Evolutionary conservation across 2,113 vertebrate species (phyloP).

Genomic region (Axis porcinus): DNA sequence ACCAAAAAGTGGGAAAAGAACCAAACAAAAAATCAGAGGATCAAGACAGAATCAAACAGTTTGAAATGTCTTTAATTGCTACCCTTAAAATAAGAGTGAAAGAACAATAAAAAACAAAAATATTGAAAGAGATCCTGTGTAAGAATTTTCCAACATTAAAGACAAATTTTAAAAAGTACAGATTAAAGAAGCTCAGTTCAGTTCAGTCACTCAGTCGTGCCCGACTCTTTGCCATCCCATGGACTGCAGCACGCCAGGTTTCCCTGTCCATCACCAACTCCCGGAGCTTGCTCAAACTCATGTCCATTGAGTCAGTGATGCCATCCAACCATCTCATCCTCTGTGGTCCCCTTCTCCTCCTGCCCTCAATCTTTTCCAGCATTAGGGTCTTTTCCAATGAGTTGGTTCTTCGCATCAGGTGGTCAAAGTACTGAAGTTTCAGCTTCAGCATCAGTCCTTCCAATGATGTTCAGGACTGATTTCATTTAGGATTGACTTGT

Average conservation of each 20-base stretch:
- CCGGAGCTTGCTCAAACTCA: background rate
- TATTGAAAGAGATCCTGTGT: background rate
- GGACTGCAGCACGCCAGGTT: background rate
- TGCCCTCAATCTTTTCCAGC: background rate
- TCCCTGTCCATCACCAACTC: background rate
- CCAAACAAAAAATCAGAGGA: background rate
- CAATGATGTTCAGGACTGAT: background rate
- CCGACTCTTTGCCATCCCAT: background rate
- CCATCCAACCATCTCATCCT: background rate
- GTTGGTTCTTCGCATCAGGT: background rate
- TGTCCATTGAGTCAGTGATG: background rate
- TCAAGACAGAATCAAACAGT: background rate
- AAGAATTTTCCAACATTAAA: background rate
- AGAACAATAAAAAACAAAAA: background rate
- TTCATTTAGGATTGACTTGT: background rate
- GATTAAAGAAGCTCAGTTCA: background rate
- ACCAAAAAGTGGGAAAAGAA: background rate
- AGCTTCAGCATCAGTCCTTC: background rate
- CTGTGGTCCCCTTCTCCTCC: background rate
- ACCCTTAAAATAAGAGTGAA: background rate
- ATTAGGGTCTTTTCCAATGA: background rate
- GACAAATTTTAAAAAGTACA: background rate
- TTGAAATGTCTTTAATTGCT: background rate
- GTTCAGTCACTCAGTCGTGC: accelerated
- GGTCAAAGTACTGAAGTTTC: background rate